Percentiles rank a stretch among this genome's conserved stretches.
phyloP scores from a whole-genome alignment of 2,888 invertebrate genomes.

The Lasioglossum oenotherae region DNA sequence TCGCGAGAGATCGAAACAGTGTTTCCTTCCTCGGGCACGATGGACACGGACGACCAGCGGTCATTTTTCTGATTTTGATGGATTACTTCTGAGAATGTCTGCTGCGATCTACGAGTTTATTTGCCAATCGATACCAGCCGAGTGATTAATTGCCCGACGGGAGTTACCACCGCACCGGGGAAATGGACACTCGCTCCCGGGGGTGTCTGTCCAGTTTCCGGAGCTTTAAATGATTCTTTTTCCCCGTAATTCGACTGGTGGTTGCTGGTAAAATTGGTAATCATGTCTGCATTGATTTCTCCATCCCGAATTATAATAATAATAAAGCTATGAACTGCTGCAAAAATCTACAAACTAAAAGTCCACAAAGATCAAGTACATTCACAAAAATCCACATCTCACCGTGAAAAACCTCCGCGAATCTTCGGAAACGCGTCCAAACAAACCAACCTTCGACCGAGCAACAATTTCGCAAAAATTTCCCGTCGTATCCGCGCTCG shows the following conservation, averaged over 20 bases:
- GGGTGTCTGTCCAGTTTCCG: slow-evolving; percentile 31
- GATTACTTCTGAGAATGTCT: slow-evolving; percentile 46
- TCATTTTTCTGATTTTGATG: slow-evolving; percentile 60
- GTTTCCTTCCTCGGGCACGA: slow-evolving; percentile 29
- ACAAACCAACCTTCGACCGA: neutral
- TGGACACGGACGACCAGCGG: slow-evolving; percentile 14
- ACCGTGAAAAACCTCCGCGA: too few relatives aligned
- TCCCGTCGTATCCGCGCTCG: neutral
- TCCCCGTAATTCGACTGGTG: neutral
- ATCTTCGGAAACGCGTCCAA: neutral
- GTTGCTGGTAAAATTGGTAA: too few relatives aligned
- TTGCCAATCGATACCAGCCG: slow-evolving; percentile 50
- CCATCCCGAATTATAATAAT: neutral
- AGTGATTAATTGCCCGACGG: slow-evolving; percentile 50
- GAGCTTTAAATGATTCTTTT: slow-evolving; percentile 10
- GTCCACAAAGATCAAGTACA: neutral
- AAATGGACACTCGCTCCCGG: slow-evolving; percentile 31
- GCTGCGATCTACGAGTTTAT: slow-evolving; percentile 51
- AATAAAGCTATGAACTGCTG: too few relatives aligned
- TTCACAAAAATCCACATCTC: neutral
- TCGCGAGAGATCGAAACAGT: slow-evolving; percentile 43
- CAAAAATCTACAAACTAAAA: neutral
- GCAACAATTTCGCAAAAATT: neutral
- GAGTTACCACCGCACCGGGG: slow-evolving; percentile 1
- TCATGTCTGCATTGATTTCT: neutral